Percentiles rank a stretch among this genome's conserved stretches.
Conservation (phyloP, 2,888 invertebrate genomes). For the Tinea pellionella region DNA sequence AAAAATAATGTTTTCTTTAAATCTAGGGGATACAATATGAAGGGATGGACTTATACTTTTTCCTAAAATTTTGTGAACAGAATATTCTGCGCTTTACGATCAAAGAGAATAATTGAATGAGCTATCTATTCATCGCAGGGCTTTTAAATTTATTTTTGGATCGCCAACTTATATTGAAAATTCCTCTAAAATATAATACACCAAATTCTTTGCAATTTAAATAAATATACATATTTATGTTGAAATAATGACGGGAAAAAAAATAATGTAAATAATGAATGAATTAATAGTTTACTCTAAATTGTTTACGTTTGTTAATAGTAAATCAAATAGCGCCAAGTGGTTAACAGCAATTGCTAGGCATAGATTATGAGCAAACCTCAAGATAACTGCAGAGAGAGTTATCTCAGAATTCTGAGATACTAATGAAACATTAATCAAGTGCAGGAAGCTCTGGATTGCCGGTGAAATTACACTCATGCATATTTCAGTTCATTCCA, state of each 20-base stretch:
- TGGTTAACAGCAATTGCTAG: background rate
- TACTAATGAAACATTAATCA: constrained; percentile 36
- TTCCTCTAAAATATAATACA: background rate
- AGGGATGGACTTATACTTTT: background rate
- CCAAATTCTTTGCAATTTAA: background rate
- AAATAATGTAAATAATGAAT: no score
- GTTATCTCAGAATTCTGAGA: constrained; percentile 7
- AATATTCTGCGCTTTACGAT: background rate
- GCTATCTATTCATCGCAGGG: background rate
- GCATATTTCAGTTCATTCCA: constrained; percentile 29
- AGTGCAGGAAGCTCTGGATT: constrained; percentile 27
- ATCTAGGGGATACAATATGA: no score
- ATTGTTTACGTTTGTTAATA: background rate
- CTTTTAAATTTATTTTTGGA: background rate
- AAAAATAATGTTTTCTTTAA: no score
- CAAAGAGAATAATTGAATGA: background rate
- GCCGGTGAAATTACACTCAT: constrained; percentile 37
- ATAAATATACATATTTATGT: no score
- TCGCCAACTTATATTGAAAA: background rate
- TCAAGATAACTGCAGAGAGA: constrained; percentile 9
- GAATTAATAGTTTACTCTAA: background rate
- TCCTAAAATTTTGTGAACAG: background rate
- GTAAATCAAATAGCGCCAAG: background rate
- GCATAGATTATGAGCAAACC: constrained; percentile 3
- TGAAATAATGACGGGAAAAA: no score